These are phyloP conservation scores for Cantharis rufa DNA, from an alignment of 2,888 invertebrate species.

Conservation along the genomic window DNA sequence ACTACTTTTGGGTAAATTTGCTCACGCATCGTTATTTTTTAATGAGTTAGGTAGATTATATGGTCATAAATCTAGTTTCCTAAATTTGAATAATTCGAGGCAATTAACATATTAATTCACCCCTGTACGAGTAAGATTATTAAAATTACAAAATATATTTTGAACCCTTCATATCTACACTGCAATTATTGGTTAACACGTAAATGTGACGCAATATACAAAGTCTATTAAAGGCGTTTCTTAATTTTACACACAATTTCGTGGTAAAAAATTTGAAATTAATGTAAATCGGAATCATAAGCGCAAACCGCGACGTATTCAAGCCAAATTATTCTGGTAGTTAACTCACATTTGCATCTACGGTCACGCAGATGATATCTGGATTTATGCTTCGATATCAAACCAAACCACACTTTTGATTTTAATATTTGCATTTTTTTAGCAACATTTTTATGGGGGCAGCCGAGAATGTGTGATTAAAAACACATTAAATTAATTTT, in stretches of 20 bases:
- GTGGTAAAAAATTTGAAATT: slow-evolving; percentile 56
- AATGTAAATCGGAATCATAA: slow-evolving; percentile 58
- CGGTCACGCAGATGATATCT: slow-evolving; percentile 48
- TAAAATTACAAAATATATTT: background rate
- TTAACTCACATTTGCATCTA: slow-evolving; percentile 55
- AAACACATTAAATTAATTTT: background rate
- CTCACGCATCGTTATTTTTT: background rate
- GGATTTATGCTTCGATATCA: slow-evolving; percentile 1
- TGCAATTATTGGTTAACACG: background rate
- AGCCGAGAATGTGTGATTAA: background rate
- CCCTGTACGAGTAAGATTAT: background rate
- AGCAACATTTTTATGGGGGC: background rate
- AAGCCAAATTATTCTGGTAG: slow-evolving; percentile 56
- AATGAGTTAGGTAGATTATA: background rate
- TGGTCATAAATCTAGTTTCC: background rate
- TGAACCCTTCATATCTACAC: background rate
- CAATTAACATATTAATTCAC: background rate
- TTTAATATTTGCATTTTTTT: background rate
- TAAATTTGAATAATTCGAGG: background rate
- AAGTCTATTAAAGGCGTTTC: slow-evolving; percentile 15
- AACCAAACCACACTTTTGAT: background rate
- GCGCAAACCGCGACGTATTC: slow-evolving; percentile 58
- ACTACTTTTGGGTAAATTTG: background rate
- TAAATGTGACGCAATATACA: slow-evolving; percentile 14
- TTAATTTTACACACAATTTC: slow-evolving; percentile 37